Evolutionary conservation across 2,797 vertebrate species (phyloP).

Genomic region (Manis javanica): DNA sequence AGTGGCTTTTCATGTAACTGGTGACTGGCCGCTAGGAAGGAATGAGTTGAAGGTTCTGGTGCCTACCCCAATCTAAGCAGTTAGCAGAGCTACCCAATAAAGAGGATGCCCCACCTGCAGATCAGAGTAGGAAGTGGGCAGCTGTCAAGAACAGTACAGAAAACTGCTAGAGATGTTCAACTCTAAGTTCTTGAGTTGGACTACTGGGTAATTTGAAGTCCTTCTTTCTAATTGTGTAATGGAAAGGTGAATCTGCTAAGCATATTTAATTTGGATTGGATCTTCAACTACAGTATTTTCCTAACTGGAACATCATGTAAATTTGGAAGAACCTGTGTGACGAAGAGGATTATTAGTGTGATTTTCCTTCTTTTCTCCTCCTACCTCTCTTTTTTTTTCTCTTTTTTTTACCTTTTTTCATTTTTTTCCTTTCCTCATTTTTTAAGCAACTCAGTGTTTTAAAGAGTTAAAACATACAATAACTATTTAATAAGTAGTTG

Average conservation of each 20-base stretch:
- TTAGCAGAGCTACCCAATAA: not conserved
- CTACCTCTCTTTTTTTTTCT: not conserved
- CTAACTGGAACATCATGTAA: not conserved
- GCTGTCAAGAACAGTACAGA: not conserved
- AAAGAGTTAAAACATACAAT: not conserved
- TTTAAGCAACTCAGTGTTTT: not conserved
- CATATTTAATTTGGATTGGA: not conserved
- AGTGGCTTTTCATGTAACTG: not conserved
- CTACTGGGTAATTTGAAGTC: not conserved
- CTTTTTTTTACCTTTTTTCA: not conserved
- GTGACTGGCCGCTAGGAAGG: not conserved
- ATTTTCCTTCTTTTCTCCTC: not conserved
- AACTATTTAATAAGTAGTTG: constrained; percentile 7
- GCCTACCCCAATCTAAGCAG: not conserved
- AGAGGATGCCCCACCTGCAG: not conserved
- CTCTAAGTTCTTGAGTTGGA: not conserved
- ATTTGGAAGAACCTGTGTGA: not conserved
- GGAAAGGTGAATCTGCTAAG: not conserved
- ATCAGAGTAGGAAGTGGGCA: not conserved
- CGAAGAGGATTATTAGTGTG: not conserved
- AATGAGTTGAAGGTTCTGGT: not conserved
- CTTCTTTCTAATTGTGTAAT: not conserved
- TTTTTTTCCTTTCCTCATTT: not conserved
- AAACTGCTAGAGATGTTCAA: not conserved
- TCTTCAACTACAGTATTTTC: not conserved